A percentile compares a stretch with the other conserved stretches of the same genome.
phyloP scores from a whole-genome alignment of 2,113 vertebrate species.

The Ondatra zibethicus region DNA sequence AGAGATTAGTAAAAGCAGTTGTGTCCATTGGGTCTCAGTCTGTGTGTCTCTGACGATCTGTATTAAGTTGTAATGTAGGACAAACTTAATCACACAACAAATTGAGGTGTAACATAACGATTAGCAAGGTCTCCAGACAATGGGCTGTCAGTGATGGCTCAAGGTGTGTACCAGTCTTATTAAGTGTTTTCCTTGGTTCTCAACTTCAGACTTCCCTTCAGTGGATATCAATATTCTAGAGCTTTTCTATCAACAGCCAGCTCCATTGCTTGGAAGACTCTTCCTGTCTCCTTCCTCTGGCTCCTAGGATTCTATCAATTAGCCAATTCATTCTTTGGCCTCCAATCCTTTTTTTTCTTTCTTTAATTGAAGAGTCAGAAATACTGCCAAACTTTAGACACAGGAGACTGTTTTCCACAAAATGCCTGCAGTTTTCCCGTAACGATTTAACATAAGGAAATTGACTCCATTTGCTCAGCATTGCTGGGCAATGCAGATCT shows the following conservation, averaged over 20 bases:
- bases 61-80: not conserved
- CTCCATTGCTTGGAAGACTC: not conserved
- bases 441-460: not conserved
- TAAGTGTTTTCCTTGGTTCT: not conserved
- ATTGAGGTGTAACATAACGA: not conserved
- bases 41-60: not conserved
- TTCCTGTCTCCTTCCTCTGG: not conserved
- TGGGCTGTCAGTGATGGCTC: not conserved
- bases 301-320: not conserved
- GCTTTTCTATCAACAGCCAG: not conserved
- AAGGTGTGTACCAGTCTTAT: not conserved
- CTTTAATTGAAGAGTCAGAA: slow-evolving; percentile 1
- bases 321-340: not conserved
- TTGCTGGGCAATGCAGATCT: not conserved
- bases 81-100: not conserved
- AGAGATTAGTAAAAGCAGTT: not conserved
- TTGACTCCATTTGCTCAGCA: not conserved
- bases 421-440: not conserved
- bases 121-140: not conserved
- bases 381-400: not conserved
- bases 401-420: not conserved
- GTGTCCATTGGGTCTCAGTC: not conserved
- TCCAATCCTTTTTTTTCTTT: not conserved
- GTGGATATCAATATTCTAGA: not conserved
- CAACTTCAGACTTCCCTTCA: not conserved